A percentile compares a stretch with the other conserved stretches of the same genome.
Evolutionary conservation across 2,797 vertebrate genomes (phyloP).

Genomic region (Alosa sapidissima): DNA sequence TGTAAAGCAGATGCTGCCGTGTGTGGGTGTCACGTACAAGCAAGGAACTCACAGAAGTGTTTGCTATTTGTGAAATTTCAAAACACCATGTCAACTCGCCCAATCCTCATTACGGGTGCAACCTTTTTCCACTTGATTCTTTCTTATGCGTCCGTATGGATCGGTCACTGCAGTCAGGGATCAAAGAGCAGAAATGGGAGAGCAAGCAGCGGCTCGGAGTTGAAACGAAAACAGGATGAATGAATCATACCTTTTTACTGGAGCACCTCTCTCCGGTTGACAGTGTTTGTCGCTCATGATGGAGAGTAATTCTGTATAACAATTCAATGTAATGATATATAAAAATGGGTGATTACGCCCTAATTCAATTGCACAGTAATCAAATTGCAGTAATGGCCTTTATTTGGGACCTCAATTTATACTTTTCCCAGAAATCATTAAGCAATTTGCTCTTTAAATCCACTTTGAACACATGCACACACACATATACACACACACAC

Average conservation of each 20-base stretch:
- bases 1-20: conserved; percentile 22
- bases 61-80: conserved; percentile 5
- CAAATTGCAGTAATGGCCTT: conserved; percentile 81
- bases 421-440: conserved; percentile 81
- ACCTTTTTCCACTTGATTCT: background rate
- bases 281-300: conserved; percentile 73
- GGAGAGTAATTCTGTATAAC: conserved; percentile 72
- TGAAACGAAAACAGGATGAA: conserved; percentile 45
- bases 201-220: conserved; percentile 27
- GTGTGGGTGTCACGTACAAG: background rate
- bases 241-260: conserved; percentile 54
- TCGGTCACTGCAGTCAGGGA: conserved; percentile 35
- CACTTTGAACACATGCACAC: conserved; percentile 71
- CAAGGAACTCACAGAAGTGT: background rate
- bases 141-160: conserved; percentile 9
- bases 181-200: background rate
- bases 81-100: background rate
- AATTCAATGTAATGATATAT: conserved; percentile 81
- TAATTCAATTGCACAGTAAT: conserved; percentile 80
- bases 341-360: conserved; percentile 76
- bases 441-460: conserved; percentile 78
- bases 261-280: conserved; percentile 67
- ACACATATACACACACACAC: conserved; percentile 48
- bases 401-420: conserved; percentile 80
- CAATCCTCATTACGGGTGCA: background rate